A percentile compares a stretch with the other conserved stretches of the same genome.
These are phyloP conservation scores for Callosobruchus maculatus DNA, from an alignment of 2,888 invertebrate species.

Conservation along the genomic window DNA sequence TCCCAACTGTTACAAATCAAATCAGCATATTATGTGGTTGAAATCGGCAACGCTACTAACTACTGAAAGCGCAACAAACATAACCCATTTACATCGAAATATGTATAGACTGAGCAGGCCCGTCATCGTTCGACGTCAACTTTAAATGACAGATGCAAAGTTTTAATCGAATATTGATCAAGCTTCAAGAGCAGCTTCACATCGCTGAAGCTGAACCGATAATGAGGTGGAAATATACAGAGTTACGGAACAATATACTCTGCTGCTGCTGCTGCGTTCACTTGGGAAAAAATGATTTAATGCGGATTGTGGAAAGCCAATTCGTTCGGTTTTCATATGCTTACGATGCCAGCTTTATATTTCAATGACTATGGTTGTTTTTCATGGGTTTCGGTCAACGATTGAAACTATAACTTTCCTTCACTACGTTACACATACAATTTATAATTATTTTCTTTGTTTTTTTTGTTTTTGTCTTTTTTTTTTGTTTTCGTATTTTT, in stretches of 20 bases:
- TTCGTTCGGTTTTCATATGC: not conserved
- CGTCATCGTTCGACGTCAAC: not conserved
- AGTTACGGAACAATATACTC: not conserved
- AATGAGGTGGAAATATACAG: not conserved
- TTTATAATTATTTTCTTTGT: too few relatives aligned
- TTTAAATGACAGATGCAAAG: slow-evolving; percentile 19
- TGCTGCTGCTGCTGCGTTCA: not conserved
- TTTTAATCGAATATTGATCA: slow-evolving; percentile 20
- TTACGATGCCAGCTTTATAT: not conserved
- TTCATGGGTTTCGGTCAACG: too few relatives aligned
- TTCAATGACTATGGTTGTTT: too few relatives aligned
- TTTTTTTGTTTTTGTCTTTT: too few relatives aligned
- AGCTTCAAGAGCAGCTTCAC: slow-evolving; percentile 14
- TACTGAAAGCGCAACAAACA: not conserved
- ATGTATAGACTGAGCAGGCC: not conserved
- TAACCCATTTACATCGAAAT: not conserved
- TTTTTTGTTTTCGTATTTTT: too few relatives aligned
- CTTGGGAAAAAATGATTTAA: not conserved
- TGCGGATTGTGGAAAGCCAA: not conserved
- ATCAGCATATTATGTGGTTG: too few relatives aligned
- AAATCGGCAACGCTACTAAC: too few relatives aligned
- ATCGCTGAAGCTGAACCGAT: not conserved
- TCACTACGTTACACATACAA: too few relatives aligned
- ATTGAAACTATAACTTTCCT: too few relatives aligned
- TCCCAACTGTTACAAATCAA: too few relatives aligned